These are phyloP conservation scores for Craterocephalus amniculus DNA, from an alignment of 2,797 vertebrate genomes.

Conservation along the genomic window DNA sequence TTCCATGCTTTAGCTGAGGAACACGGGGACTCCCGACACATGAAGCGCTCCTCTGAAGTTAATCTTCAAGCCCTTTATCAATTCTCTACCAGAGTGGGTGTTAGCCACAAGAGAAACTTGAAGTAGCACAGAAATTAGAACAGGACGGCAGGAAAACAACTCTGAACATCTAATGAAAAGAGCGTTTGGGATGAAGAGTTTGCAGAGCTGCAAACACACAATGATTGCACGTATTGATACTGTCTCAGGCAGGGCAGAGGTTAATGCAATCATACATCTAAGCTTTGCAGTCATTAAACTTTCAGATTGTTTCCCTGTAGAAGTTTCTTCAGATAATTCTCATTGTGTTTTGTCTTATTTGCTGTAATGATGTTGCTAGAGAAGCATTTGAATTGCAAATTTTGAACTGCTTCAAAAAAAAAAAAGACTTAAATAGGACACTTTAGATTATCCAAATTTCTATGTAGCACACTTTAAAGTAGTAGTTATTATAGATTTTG, in stretches of 20 bases:
- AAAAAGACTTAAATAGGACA: not conserved
- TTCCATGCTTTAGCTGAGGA: constrained; percentile 40
- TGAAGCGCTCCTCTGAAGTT: constrained; percentile 37
- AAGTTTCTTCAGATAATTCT: constrained; percentile 8
- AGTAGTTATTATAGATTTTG: not conserved
- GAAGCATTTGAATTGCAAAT: constrained; percentile 23
- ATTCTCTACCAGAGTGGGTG: constrained; percentile 42
- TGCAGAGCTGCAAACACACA: constrained; percentile 35
- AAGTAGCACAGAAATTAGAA: constrained; percentile 27
- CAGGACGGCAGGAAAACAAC: constrained; percentile 39
- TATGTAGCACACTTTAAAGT: not conserved
- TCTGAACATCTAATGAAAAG: constrained; percentile 41
- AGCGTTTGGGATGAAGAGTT: constrained; percentile 32
- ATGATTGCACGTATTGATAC: constrained; percentile 53
- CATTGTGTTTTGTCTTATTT: not conserved
- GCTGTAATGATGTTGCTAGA: not conserved
- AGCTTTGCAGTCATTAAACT: constrained; percentile 17
- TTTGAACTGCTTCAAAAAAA: not conserved
- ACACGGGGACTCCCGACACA: constrained; percentile 21
- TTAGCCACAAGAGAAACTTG: constrained; percentile 41
- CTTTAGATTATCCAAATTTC: too few relatives aligned
- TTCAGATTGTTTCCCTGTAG: constrained; percentile 1
- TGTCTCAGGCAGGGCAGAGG: constrained; percentile 31
- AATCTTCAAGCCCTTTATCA: constrained; percentile 61
- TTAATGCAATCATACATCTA: constrained; percentile 29